Conservation (phyloP, 2,797 vertebrate genomes). For the Epinephelus coioides region DNA sequence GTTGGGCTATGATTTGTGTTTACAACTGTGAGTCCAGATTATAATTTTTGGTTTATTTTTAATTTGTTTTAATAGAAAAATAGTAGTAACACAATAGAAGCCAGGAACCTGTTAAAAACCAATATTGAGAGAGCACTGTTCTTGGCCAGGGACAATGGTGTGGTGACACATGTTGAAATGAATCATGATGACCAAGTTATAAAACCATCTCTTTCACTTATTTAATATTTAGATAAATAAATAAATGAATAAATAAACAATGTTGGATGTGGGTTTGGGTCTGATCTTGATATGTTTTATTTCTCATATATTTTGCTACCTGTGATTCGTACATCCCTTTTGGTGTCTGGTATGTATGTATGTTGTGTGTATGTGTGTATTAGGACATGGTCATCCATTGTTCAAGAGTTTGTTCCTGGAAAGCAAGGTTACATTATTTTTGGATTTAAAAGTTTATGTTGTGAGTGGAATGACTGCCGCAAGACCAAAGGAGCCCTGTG, state of each 20-base stretch:
- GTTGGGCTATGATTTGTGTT: not conserved
- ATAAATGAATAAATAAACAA: not conserved
- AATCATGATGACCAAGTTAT: not conserved
- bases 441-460: not conserved
- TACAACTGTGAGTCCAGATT: not conserved
- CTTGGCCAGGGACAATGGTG: not conserved
- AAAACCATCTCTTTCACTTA: not conserved
- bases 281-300: not conserved
- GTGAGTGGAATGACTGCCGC: too few species aligned
- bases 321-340: not conserved
- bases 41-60: not conserved
- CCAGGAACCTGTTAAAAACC: not conserved
- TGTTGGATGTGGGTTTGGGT: not conserved
- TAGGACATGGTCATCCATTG: not conserved
- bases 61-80: not conserved
- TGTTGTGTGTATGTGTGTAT: not conserved
- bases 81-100: not conserved
- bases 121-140: not conserved
- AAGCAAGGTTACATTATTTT: not conserved
- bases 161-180: not conserved
- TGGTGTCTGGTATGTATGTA: not conserved
- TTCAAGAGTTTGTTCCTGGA: not conserved
- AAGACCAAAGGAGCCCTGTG: not conserved
- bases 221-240: not conserved
- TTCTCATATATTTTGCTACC: not conserved